Base-by-base conservation (phyloP, 2,797 vertebrate genomes). In the Lateolabrax maculatus region DNA sequence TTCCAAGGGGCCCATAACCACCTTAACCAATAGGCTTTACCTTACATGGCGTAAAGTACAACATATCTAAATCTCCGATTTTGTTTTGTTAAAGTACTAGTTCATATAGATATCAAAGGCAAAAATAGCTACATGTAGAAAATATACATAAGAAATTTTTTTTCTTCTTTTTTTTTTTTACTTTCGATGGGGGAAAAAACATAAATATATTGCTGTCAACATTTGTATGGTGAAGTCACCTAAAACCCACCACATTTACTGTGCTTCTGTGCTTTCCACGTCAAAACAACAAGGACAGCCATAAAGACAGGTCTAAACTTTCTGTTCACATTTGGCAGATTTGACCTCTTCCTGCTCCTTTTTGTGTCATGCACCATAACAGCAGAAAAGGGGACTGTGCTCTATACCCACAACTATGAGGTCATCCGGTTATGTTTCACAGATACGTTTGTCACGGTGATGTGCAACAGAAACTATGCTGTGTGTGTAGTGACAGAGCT, bases 371-470 rank as follows among this genome's bases (percentile, higher is more conserved):
- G 23, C n/a, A 61, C 13, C 41, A 51, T 39, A 60, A 19, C 11
- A 57, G 49, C 51, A 29, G 34, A 34, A 55, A 41, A 27, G 23
- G 10, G 46, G 21, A 11, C 21, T 11, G 18, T 49, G 51, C 19
- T 58, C 37, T 64, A 6, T 31, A 51, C 65, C 15, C 44, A 39
- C 44, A 39, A 48, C 39, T 52, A n/a, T 72, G 55, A 76, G 19
- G 65, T 71, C 62, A 77, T 66, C 46, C 64, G 21, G 9, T 68
- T 43, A 27, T 68, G 37, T 75, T 67, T 71, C 39, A 31, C 18
- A 3, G 36, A 61, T 16, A n/a, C 2, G 62, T 68, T 71, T 62
- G 44, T 65, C 46, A 6, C 27, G 11, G 23, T 25, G 56, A 53
- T 23, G 18, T 55, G 23, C 52, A 58, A 25, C 58, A 75, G 34